Base-by-base conservation (phyloP, 2,113 vertebrate genomes). In the Pseudopodoces humilis region DNA sequence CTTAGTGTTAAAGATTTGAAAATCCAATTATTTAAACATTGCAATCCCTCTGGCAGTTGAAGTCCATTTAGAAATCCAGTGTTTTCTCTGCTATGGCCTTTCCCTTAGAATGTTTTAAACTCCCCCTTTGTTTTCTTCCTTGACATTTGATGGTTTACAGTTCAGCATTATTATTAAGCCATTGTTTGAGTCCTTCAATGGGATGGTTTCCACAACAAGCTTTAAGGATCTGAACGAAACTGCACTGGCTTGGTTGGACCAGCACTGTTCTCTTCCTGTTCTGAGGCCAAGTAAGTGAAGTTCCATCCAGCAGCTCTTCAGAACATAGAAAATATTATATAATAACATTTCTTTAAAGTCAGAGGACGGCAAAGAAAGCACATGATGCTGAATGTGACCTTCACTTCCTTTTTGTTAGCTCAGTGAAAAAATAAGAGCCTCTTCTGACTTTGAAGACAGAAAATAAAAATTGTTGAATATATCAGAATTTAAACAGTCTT, bases 131-230 rank as follows among this genome's bases (percentile, higher is more conserved):
- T 80, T 94, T 43, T 93, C 55, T 93, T 79, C 98, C 98, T 99
- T 99, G 96, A 99, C 97, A 4, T 6, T 12, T 21, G 10, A 3
- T 49, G 47, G 22, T 58, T 15, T 92, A 77, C 95, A 99, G 99
- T 99, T 99, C 97, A 99, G 99, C 95, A 98, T 99, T 94, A 99
- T 99, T 89, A 99, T 99, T 92, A 99, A 99, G 95, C 99, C 99
- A 3, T 97, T 99, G 68, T 99, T 99, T 64, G 99, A 99, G 95
- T 99, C 99, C 4, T 99, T 99, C 97, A 99, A 98, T 77, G 98
- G 96, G 8, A 98, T 98, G 90, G 99, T 99, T 94, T 99, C 99
- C 23, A 99, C 98, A 22, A 94, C 97, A 70, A 99, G 98, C 98
- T 94, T 98, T 67, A 98, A 98, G 11, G 99, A 99, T 83, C 95